phyloP scores from a whole-genome alignment of 2,113 vertebrate genomes.

The Pelobates fuscus region DNA sequence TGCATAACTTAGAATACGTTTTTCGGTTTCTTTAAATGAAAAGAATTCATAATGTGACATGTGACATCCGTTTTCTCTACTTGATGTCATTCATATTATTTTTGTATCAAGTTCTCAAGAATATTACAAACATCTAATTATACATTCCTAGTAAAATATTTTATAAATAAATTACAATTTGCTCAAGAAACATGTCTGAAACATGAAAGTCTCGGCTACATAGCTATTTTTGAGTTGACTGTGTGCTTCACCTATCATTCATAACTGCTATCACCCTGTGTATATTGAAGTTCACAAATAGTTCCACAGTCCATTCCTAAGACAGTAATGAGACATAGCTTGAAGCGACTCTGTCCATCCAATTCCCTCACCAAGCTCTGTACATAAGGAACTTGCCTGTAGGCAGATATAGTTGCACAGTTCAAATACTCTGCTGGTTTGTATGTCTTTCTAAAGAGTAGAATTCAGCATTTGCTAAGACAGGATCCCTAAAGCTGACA shows the following conservation, averaged over 20 bases:
- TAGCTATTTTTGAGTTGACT: background rate
- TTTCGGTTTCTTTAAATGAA: too few relatives aligned
- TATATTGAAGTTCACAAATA: background rate
- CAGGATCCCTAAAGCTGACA: conserved; percentile 31
- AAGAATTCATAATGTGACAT: too few relatives aligned
- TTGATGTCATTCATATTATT: too few relatives aligned
- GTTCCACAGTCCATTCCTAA: conserved; percentile 14
- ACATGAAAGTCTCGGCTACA: background rate
- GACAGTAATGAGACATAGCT: conserved; percentile 26
- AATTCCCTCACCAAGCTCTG: background rate
- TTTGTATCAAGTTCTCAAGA: too few relatives aligned
- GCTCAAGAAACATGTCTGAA: too few relatives aligned
- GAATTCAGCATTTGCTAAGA: conserved; percentile 13
- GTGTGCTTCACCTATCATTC: background rate
- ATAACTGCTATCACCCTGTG: background rate
- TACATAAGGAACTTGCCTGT: conserved; percentile 27
- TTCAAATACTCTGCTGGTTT: conserved; percentile 45
- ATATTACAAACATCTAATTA: too few relatives aligned
- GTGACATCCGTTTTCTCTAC: too few relatives aligned
- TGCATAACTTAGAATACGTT: too few relatives aligned
- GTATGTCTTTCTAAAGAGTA: conserved; percentile 28
- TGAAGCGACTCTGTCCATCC: conserved; percentile 28
- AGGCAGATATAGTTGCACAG: conserved; percentile 22
- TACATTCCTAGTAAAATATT: too few relatives aligned
- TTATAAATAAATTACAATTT: too few relatives aligned